Conservation (phyloP, 2,797 vertebrate species). For the Xerus rutilus region DNA sequence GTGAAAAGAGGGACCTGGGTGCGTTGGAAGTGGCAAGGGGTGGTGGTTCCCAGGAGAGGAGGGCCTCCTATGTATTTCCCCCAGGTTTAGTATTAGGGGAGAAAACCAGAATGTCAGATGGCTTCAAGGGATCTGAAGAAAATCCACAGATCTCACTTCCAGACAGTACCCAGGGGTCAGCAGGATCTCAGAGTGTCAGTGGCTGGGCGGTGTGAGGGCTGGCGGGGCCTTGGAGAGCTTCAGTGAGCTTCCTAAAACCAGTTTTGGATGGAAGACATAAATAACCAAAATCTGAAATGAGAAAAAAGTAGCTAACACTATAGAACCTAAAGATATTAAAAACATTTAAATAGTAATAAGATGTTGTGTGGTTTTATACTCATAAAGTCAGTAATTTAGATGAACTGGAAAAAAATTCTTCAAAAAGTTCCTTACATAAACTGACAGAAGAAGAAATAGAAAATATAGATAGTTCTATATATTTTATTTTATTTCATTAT, state of each 20-base stretch:
- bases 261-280: background rate
- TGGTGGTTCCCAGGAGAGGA: background rate
- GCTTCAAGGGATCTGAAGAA: background rate
- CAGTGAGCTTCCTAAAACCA: background rate
- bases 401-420: background rate
- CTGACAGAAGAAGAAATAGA: background rate
- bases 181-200: background rate
- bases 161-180: background rate
- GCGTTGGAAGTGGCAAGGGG: background rate
- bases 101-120: background rate
- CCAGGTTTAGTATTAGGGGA: background rate
- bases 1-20: too few species aligned
- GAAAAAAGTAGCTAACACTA: slow-evolving; percentile 20
- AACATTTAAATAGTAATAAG: background rate
- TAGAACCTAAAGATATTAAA: background rate
- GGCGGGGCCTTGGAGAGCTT: background rate
- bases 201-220: background rate
- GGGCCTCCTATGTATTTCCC: background rate
- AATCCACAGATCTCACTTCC: background rate
- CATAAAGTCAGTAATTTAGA: slow-evolving; percentile 30
- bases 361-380: background rate
- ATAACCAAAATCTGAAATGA: background rate
- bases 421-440: background rate
- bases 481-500: background rate
- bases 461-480: background rate